phyloP scores from a whole-genome alignment of 2,797 vertebrate species.

The Helarctos malayanus region DNA sequence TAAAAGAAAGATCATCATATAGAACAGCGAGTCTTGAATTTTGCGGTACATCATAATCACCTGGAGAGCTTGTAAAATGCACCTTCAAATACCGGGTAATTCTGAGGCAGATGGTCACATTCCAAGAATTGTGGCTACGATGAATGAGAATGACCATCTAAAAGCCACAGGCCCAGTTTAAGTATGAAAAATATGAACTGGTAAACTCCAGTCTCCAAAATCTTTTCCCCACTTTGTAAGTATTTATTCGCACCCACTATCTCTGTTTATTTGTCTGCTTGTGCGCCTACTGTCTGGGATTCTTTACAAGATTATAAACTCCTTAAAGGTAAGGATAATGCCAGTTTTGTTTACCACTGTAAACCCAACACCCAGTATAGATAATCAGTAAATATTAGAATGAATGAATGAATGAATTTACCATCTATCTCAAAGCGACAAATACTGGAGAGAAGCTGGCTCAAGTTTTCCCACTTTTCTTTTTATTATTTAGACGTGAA shows the following conservation, averaged over 20 bases:
- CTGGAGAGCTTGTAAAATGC: neutral
- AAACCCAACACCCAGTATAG: neutral
- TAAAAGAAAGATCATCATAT: conserved; percentile 19
- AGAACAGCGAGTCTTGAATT: neutral
- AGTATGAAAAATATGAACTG: neutral
- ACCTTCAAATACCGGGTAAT: neutral
- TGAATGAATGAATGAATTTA: neutral
- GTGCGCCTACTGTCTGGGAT: neutral
- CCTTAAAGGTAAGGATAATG: neutral
- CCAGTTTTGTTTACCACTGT: neutral
- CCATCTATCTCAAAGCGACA: neutral
- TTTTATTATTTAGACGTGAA: neutral
- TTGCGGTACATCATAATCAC: neutral
- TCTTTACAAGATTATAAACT: neutral
- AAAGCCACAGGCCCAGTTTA: neutral
- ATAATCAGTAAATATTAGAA: neutral
- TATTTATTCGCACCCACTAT: neutral
- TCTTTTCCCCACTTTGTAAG: neutral
- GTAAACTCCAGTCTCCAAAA: neutral
- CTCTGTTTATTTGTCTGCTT: neutral
- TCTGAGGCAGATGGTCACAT: neutral
- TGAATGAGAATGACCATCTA: neutral
- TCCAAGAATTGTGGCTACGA: neutral
- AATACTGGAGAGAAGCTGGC: neutral
- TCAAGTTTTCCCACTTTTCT: neutral